Conservation (phyloP, 2,113 vertebrate genomes). For the Catharus bicknelli region DNA sequence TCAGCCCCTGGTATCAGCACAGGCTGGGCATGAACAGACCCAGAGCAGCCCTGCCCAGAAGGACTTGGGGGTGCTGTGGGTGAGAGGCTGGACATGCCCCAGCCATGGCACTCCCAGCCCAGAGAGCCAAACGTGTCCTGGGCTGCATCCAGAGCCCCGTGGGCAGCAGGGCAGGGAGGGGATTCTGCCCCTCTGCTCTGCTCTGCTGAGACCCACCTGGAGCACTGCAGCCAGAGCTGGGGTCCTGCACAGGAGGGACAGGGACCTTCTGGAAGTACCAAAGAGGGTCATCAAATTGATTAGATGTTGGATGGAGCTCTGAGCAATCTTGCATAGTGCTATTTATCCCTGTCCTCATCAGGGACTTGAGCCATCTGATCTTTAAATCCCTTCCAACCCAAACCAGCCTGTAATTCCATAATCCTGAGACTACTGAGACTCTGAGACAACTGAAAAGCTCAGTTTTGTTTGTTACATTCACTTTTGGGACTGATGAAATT, state of each 20-base stretch:
- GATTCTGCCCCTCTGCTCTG: not conserved
- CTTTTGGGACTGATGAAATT: not conserved
- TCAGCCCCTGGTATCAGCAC: too few species aligned
- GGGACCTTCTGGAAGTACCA: not conserved
- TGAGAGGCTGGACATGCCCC: too few species aligned
- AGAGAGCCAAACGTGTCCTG: too few species aligned
- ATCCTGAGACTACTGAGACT: not conserved
- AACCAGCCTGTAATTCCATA: not conserved
- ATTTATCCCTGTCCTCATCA: not conserved
- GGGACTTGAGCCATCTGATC: not conserved
- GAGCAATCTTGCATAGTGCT: not conserved
- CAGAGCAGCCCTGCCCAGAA: too few species aligned
- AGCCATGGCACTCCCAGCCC: too few species aligned
- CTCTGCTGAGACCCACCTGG: not conserved
- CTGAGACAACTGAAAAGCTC: not conserved
- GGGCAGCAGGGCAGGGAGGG: too few species aligned
- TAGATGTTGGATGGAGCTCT: not conserved
- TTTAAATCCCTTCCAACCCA: not conserved
- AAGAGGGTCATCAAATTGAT: not conserved
- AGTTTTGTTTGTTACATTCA: not conserved
- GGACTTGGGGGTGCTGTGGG: too few species aligned
- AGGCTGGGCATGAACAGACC: too few species aligned
- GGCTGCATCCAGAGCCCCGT: too few species aligned
- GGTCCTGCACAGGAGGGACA: fast-evolving
- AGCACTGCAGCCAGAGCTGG: not conserved